Evolutionary conservation across 2,888 invertebrate genomes (phyloP), one percentile per base, ranked within the genome.

Genomic region (Patella depressa): DNA sequence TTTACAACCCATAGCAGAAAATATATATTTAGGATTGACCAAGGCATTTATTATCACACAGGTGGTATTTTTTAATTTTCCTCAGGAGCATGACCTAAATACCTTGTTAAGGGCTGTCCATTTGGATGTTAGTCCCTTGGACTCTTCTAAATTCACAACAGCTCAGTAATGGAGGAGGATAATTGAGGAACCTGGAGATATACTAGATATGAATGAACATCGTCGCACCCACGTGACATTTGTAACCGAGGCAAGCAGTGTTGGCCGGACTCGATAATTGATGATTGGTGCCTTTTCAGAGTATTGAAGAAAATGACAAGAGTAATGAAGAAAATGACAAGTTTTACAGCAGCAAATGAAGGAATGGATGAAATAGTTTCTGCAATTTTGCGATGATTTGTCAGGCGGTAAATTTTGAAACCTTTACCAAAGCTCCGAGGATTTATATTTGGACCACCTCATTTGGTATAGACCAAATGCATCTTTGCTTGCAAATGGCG

Each of bases 61-160:
- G 71, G 76, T n/a, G 53, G 79, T 53, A 79, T 82, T 15, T 19
- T 45, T 57, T 74, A 76, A n/a, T 83, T 80, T n/a, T 71, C 71
- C 73, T 9, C 71, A 73, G 53, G 55, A 72, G 3, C 73, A 71
- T 12, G 75, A 78, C 14, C 12, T 73, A 15, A 85, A 83, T 72
- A 78, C 73, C 14, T 73, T 82, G 2, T 76, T 83, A 24, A 76
- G 80, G 34, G 71, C 83, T 24, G 80, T 82, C 7, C 69, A 78
- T 12, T 71, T 76, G 79, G 85, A 83, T 71, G 55, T 83, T 84
- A 84, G 74, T 83, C 82, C 24, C 73, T 86, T 14, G 83, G 82
- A 12, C 75, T 83, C 84, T 12, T 73, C 78, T 55, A 73, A 79
- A 34, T 59, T 79, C 34, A 70, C 79, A 15, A 79, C 77, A n/a